Evolutionary conservation across 2,797 vertebrate species (phyloP).

Genomic region (Danio albolineatus): DNA sequence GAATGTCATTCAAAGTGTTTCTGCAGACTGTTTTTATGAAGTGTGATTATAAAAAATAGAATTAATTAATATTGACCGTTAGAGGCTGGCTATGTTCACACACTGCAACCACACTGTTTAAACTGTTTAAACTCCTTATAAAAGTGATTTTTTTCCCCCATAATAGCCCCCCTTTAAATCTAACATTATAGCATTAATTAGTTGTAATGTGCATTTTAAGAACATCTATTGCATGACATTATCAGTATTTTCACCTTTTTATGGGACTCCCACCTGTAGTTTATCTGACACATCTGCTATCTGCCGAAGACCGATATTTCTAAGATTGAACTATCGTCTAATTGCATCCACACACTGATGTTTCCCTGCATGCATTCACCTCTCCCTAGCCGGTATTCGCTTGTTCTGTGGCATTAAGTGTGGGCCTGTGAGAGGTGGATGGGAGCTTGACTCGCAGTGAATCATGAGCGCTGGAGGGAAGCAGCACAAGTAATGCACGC

Average conservation of each 20-base stretch:
- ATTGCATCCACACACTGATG: constrained; percentile 8
- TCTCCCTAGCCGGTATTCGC: constrained; percentile 30
- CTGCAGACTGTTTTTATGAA: too few species aligned
- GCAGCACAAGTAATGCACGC: constrained; percentile 27
- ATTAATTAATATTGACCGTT: too few species aligned
- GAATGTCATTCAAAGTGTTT: too few species aligned
- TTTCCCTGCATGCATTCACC: constrained; percentile 24
- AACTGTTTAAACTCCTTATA: too few species aligned
- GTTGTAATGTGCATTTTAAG: too few species aligned
- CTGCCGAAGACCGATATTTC: neutral
- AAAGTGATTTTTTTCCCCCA: too few species aligned
- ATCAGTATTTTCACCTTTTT: constrained; percentile 11
- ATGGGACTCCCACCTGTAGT: neutral
- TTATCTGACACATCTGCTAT: constrained; percentile 13
- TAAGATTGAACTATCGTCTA: neutral
- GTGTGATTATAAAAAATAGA: too few species aligned
- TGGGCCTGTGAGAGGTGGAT: constrained; percentile 20
- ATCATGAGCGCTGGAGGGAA: constrained; percentile 27
- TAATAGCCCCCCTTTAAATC: too few species aligned
- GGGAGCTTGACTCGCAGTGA: constrained; percentile 37
- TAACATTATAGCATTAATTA: too few species aligned
- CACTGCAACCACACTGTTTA: too few species aligned
- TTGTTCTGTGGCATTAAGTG: constrained; percentile 42
- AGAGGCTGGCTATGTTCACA: too few species aligned
- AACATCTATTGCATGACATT: too few species aligned